phyloP scores from a whole-genome alignment of 2,113 vertebrate genomes.

The Salvelinus sp. region DNA sequence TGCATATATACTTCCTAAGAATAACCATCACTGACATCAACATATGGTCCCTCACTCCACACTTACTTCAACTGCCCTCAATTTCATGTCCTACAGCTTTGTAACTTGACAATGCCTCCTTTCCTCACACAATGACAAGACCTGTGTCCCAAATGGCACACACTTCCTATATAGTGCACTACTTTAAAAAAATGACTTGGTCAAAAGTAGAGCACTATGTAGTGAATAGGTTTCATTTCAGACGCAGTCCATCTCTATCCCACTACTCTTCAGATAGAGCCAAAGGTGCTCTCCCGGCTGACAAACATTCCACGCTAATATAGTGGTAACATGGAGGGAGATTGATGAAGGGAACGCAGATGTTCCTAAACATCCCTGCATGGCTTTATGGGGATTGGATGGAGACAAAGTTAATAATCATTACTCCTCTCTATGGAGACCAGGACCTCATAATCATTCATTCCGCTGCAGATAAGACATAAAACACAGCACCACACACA shows the following conservation, averaged over 20 bases:
- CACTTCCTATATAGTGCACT: too few species aligned
- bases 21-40: constrained; percentile 67
- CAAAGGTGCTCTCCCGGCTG: constrained; percentile 54
- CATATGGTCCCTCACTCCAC: constrained; percentile 75
- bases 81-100: constrained; percentile 60
- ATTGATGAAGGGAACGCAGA: constrained; percentile 53
- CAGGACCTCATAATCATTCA: constrained; percentile 50
- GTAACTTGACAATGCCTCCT: constrained; percentile 32
- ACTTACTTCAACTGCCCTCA: constrained; percentile 66
- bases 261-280: constrained; percentile 39
- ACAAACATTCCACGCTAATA: constrained; percentile 32
- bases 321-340: constrained; percentile 44
- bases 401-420: constrained; percentile 61
- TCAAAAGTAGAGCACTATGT: not conserved
- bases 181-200: too few species aligned
- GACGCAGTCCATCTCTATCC: constrained; percentile 10
- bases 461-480: constrained; percentile 29
- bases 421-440: constrained; percentile 49
- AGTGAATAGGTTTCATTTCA: constrained; percentile 17
- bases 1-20: constrained; percentile 66
- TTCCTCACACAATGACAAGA: too few species aligned
- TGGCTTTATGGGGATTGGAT: constrained; percentile 30
- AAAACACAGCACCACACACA: not conserved
- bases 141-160: not conserved
- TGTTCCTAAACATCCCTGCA: constrained; percentile 47